These are phyloP conservation scores for Tyrophagus putrescentiae DNA, from an alignment of 1,140 invertebrate species.

Conservation along the genomic window DNA sequence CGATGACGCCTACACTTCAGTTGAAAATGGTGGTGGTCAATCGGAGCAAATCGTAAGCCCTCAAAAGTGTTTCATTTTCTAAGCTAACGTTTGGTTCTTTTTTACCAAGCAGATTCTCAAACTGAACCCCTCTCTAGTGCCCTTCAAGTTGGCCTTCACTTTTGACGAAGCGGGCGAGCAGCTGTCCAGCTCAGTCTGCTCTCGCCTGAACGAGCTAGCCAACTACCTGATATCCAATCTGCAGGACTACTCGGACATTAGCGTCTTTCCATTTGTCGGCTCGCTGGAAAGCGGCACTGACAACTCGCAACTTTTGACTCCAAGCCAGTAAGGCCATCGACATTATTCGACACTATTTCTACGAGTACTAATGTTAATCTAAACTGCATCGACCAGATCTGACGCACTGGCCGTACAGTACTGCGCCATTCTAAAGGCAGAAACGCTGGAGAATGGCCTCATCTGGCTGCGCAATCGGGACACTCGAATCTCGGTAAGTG, in stretches of 20 bases:
- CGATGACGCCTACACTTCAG: background rate
- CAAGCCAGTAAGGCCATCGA: too few relatives aligned
- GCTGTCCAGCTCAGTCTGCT: background rate
- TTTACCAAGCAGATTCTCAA: constrained; percentile 7
- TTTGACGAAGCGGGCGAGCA: background rate
- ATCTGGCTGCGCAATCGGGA: constrained; percentile 11
- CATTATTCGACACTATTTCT: too few relatives aligned
- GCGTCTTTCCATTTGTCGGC: constrained; percentile 6
- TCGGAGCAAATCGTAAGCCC: background rate
- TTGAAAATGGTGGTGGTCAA: background rate
- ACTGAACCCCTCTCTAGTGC: background rate
- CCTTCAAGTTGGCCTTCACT: background rate
- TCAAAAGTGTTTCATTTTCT: background rate
- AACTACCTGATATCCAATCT: background rate
- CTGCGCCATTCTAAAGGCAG: background rate
- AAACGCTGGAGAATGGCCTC: constrained; percentile 4
- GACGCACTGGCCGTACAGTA: constrained; percentile 4
- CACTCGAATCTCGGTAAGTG: background rate
- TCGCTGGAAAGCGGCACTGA: too few relatives aligned
- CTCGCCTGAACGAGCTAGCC: background rate
- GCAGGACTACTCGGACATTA: background rate
- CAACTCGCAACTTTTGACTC: too few relatives aligned
- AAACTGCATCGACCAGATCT: background rate
- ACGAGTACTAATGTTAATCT: background rate
- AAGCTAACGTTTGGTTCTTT: background rate